phyloP scores from a whole-genome alignment of 1,140 invertebrate species.

The Pseudomyrmex concolor region DNA sequence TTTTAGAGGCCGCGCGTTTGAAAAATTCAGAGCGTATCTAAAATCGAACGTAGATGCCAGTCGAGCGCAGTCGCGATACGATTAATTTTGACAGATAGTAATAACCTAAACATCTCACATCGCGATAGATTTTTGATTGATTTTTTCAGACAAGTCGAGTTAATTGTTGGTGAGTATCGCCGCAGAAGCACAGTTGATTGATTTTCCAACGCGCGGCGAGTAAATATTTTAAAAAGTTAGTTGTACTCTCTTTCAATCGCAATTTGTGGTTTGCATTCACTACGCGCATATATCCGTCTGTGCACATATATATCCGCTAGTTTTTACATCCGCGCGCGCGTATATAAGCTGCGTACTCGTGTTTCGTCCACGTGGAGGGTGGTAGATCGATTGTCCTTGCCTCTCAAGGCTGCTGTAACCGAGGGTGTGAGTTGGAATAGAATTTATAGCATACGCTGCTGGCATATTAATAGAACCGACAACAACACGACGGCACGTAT shows the following conservation, averaged over 20 bases:
- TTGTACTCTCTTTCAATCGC: not conserved
- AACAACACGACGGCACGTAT: conserved; percentile 55
- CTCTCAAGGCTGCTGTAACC: conserved; percentile 67
- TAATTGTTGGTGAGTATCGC: conserved; percentile 44
- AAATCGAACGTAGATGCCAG: not conserved
- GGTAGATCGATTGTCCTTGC: conserved; percentile 75
- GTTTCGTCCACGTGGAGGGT: conserved; percentile 55
- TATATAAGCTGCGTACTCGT: not conserved
- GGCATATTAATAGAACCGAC: conserved; percentile 73
- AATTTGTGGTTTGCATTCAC: conserved; percentile 14
- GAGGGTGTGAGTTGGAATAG: conserved; percentile 56
- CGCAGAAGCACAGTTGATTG: conserved; percentile 29
- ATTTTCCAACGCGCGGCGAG: conserved; percentile 24
- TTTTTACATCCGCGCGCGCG: conserved; percentile 19
- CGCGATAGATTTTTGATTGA: conserved; percentile 39
- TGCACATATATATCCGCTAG: not conserved
- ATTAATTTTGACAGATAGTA: conserved; percentile 47
- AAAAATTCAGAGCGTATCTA: not conserved
- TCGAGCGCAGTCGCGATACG: not conserved
- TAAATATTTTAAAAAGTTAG: conserved; percentile 66
- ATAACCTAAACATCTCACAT: conserved; percentile 1
- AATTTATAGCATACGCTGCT: conserved; percentile 73
- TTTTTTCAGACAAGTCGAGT: conserved; percentile 11
- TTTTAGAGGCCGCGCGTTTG: not conserved
- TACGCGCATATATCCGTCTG: not conserved